These are phyloP conservation scores for Metellina segmentata DNA, from an alignment of 2,888 invertebrate genomes.

Conservation along the genomic window DNA sequence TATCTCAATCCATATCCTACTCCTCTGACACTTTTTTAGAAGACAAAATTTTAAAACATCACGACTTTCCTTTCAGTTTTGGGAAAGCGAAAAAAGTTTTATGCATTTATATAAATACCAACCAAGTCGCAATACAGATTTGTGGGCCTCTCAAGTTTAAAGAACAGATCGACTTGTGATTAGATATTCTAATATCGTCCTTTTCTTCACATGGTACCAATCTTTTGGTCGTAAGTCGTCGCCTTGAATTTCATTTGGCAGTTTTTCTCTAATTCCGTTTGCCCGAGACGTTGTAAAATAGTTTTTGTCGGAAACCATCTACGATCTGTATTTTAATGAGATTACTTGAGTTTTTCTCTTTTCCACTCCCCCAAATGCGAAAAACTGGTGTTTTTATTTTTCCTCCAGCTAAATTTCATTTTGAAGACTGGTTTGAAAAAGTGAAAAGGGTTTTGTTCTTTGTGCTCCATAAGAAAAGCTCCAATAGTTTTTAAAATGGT, in stretches of 20 bases:
- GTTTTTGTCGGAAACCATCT: not conserved
- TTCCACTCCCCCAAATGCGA: not conserved
- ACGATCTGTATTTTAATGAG: not conserved
- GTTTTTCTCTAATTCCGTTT: not conserved
- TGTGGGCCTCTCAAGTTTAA: not conserved
- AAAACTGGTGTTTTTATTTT: not conserved
- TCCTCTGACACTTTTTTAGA: not conserved
- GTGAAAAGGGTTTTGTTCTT: not conserved
- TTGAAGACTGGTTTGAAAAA: not conserved
- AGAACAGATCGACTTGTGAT: not conserved
- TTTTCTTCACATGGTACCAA: not conserved
- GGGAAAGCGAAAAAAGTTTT: not conserved
- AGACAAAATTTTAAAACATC: no score
- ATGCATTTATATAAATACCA: not conserved
- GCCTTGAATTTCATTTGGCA: not conserved
- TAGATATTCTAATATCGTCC: not conserved
- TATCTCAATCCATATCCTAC: not conserved
- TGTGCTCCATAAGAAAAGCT: not conserved
- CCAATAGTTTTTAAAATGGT: not conserved
- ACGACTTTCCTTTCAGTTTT: no score
- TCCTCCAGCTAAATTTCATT: not conserved
- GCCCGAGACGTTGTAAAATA: not conserved
- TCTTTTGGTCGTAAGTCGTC: not conserved
- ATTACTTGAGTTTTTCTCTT: not conserved
- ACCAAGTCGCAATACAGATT: not conserved